These are phyloP conservation scores for Silurus asotus DNA, from an alignment of 2,113 vertebrate genomes.

Conservation along the genomic window DNA sequence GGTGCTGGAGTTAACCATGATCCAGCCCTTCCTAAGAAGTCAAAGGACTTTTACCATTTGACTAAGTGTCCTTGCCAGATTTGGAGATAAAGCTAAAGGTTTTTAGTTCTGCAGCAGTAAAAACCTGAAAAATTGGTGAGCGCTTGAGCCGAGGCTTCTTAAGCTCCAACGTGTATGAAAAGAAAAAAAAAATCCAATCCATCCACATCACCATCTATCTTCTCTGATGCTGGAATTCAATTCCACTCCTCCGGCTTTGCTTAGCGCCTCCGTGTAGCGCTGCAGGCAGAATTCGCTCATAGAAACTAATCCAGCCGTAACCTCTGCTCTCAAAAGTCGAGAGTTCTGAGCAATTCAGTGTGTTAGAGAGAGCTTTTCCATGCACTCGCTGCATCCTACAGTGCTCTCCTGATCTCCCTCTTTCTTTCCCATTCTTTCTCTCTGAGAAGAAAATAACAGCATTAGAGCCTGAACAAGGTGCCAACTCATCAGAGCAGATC, in stretches of 20 bases:
- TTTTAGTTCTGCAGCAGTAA: too few relatives aligned
- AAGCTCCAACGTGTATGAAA: neutral
- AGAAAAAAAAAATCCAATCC: slow-evolving; percentile 2
- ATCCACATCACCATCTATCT: neutral
- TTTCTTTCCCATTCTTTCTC: neutral
- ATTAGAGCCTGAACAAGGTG: neutral
- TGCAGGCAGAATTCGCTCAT: neutral
- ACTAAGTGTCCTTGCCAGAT: too few relatives aligned
- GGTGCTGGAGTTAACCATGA: neutral
- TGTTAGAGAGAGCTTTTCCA: neutral
- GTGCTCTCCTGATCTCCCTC: neutral
- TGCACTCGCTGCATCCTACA: neutral
- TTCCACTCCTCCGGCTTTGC: slow-evolving; percentile 15
- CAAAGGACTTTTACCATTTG: neutral
- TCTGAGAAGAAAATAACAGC: neutral
- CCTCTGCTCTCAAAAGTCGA: neutral
- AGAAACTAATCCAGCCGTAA: neutral
- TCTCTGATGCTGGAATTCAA: slow-evolving; percentile 23
- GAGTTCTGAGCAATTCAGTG: neutral
- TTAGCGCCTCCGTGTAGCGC: neutral
- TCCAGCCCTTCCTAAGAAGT: neutral
- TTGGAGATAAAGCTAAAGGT: too few relatives aligned
- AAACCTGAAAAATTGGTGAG: too few relatives aligned
- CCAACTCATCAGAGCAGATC: slow-evolving; percentile 13
- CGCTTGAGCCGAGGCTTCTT: neutral